Evolutionary conservation across 2,888 invertebrate genomes (phyloP), one percentile per base, ranked within the genome.

Genomic region (Eupithecia pulchellata): DNA sequence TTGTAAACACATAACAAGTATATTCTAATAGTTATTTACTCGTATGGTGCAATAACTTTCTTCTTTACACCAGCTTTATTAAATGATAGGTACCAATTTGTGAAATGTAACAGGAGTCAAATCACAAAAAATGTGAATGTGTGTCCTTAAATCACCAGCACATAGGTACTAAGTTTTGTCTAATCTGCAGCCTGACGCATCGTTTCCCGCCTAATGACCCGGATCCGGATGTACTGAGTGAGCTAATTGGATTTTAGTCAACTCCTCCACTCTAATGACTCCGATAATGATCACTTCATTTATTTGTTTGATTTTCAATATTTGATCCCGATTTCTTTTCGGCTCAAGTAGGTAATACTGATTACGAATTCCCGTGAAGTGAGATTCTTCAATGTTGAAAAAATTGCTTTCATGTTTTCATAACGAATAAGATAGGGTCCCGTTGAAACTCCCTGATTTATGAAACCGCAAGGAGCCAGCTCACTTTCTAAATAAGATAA

Each of bases 181-280:
- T 52, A n/a, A 62, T 55, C 61, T 55, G 60, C 36, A 52, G 17
- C 42, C 72, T 75, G 71, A 73, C 72, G 67, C 74, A 73, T 72
- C 72, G 70, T 69, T 72, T 72, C 69, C 75, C 68, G 69, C 61
- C 78, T 80, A 82, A 82, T 80, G 81, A 80, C 68, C 73, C 77
- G 78, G 78, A 81, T 79, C 77, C 74, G 64, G 74, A 78, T 76
- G 74, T 79, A 78, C 75, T 72, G 72, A 78, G 72, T 72, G 72
- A 78, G 72, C 72, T 78, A 77, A 79, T 78, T 77, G 74, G 75
- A 72, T 77, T 77, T 74, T 64, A 63, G 39, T 66, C 58, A n/a
- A 60, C 32, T 60, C 30, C n/a, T 55, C 61, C 65, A 20, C 64
- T 64, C 64, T 60, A 64, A 69, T 69, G 64, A 64, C 47, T 47